Base-by-base conservation (phyloP, 2,113 vertebrate genomes). In the Prochilodus magdalenae region DNA sequence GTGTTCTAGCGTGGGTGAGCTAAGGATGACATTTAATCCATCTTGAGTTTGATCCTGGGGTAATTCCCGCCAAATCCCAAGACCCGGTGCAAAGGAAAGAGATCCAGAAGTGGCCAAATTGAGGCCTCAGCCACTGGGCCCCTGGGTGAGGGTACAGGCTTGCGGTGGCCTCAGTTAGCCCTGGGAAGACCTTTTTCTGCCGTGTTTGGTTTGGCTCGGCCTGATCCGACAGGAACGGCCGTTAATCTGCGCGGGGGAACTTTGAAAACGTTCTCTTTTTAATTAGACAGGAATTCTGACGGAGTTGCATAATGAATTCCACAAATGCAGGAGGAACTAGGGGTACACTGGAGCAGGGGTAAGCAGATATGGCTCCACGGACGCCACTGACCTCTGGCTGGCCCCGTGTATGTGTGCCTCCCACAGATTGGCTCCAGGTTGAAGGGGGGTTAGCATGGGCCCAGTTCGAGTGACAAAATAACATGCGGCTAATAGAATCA, bases 261-360 rank as follows among this genome's bases (percentile, higher is more conserved):
- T 22, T 60, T 79, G 79, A 89, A 86, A 89, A 77, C 73, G 79
- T 88, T n/a, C 86, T 90, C 83, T 85, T 90, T 93, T 90, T 90
- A 91, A 92, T 92, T 90, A 92, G 84, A 87, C 81, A 72, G 79
- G 86, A 88, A 83, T 84, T 79, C 77, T 81, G 66, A 76, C 78
- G 1, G 27, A 66, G 36, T 81, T 80, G 76, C 80, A 84, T 92
- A 94, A 93, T 92, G 84, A 84, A 84, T 91, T 90, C 91, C 90
- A n/a, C n/a, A 92, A 93, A 91, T 91, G 89, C 67, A 63, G 26
- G 83, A 70, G 70, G 79, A 93, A 91, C 91, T 91, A 90, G 71
- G 86, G 75, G 73, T 71, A 1, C 51, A 83, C 85, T 8, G 77
- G 75, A 77, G 30, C 47, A 40, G 71, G 59, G 75, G 88, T 49